These are phyloP conservation scores for Catostomus latipinnis DNA, from an alignment of 2,797 vertebrate genomes.

Conservation along the genomic window DNA sequence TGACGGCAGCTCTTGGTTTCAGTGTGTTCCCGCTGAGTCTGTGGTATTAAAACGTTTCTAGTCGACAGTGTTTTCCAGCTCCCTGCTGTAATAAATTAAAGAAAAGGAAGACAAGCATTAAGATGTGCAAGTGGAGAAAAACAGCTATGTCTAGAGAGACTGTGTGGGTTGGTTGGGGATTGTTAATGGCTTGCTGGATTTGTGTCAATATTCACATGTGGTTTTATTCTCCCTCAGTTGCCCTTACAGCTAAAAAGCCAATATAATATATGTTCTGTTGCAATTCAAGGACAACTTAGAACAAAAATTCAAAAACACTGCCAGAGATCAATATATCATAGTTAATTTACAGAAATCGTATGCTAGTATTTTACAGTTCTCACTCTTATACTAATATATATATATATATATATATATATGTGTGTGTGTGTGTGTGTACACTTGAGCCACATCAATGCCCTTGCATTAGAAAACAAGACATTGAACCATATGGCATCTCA, in stretches of 20 bases:
- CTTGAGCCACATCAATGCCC: too few relatives aligned
- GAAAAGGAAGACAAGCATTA: conserved; percentile 55
- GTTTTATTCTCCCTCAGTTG: conserved; percentile 56
- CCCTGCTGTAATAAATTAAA: conserved; percentile 50
- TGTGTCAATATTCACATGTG: conserved; percentile 51
- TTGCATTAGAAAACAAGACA: too few relatives aligned
- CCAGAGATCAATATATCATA: conserved; percentile 29
- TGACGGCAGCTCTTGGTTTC: conserved; percentile 65
- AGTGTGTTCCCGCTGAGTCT: conserved; percentile 67
- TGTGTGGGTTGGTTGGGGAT: not conserved
- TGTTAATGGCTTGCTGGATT: conserved; percentile 17
- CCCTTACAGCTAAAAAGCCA: conserved; percentile 46
- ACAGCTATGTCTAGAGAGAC: not conserved
- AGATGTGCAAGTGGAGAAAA: conserved; percentile 29
- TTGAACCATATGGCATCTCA: too few relatives aligned
- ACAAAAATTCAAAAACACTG: conserved; percentile 13
- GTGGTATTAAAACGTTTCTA: conserved; percentile 60
- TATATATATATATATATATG: too few relatives aligned
- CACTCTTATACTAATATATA: too few relatives aligned
- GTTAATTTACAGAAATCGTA: not conserved
- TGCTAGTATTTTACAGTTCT: not conserved
- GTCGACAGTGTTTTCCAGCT: conserved; percentile 50
- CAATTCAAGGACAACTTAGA: conserved; percentile 23
- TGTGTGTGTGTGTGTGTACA: too few relatives aligned
- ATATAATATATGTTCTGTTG: conserved; percentile 49